Base-by-base conservation (phyloP, 2,797 vertebrate genomes). In the Lacerta viridis region DNA sequence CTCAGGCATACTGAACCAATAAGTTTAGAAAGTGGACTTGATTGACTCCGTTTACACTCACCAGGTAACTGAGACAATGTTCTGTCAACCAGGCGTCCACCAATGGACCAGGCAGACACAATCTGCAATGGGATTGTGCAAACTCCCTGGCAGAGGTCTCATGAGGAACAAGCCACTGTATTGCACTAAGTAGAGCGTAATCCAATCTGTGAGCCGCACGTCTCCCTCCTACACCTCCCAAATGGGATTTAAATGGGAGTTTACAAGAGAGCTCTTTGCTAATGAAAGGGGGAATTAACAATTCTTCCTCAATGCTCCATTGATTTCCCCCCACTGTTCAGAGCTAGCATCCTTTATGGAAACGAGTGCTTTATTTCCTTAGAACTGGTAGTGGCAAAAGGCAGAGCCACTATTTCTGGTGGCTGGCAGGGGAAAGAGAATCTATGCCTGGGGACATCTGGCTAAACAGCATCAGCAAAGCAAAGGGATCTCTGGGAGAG, bases 241-340 rank as follows among this genome's bases (percentile, higher is more conserved):
- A 89, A 85, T 80, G 83, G 76, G 68, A 88, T 88, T 83, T 59
- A 78, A 88, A 77, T 83, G 61, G 61, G 59, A 77, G 61, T 25
- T 78, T 83, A 36, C 80, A 88, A 59, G 64, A 25, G 66, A 66
- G 55, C 59, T 81, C 23, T 88, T 85, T 75, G 41, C 69, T 84
- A 88, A 84, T 79, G 64, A 88, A 88, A 84, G 74, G 75, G 33
- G 46, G 75, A 88, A 61, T 88, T 84, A 84, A 71, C n/a, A 5
- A 87, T 43, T 74, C 80, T 82, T 27, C 55, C 36, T 82, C 72
- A 69, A 20, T 78, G 80, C 66, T 71, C 41, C 86, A 50, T 76
- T 87, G 86, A 50, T 43, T 84, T 43, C 18, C 82, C 69, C 64
- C 74, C 87, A 83, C 72, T 69, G 61, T 41, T 71, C 81, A 78